Evolutionary conservation across 2,113 vertebrate species (phyloP), one percentile per base, ranked within the genome.

Genomic region (Peromyscus californicus): DNA sequence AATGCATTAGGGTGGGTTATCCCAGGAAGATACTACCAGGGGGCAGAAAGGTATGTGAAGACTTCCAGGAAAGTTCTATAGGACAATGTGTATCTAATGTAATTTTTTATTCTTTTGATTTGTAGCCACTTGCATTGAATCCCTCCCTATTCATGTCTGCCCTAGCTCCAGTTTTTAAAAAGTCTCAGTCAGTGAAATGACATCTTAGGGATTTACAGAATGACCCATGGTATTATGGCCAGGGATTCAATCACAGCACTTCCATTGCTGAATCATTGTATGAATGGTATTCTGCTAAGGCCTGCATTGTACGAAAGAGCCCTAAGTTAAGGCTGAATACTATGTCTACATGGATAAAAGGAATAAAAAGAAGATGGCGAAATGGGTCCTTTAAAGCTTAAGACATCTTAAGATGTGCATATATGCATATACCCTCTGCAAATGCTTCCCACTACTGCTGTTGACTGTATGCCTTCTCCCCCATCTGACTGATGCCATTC

Each of bases 241-340:
- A 36, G 5, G 29, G 4, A 36, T 48, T 42, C 24, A 45, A 4
- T n/a, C 12, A 6, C 12, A 11, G 1, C 1, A 7, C 1, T 22
- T 70, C n/a, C 61, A 61, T 6, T 12, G 78, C 36, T 74, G 31
- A 26, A 8, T 63, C 39, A 16, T 21, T 8, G 0, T 3, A 0
- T 2, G 22, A 87, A 29, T 45, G 7, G 5, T 8, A 54, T 42
- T 82, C 57, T 7, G 8, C 5, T 61, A 36, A 24, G 83, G 26
- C 26, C 45, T 26, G 76, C 39, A 7, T 15, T 19, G 13, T 57
- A 33, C 36, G 69, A 42, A 42, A 80, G 4, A 63, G 8, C 21
- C 21, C n/a, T 67, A 5, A 31, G n/a, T 31, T 21, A 15, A 0
- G 61, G 70, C 57, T 24, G 26, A 65, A 59, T 39, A 29, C 54